phyloP scores from a whole-genome alignment of 35 echinoderm and acorn worm species.

The Nesometra sesokonis region DNA sequence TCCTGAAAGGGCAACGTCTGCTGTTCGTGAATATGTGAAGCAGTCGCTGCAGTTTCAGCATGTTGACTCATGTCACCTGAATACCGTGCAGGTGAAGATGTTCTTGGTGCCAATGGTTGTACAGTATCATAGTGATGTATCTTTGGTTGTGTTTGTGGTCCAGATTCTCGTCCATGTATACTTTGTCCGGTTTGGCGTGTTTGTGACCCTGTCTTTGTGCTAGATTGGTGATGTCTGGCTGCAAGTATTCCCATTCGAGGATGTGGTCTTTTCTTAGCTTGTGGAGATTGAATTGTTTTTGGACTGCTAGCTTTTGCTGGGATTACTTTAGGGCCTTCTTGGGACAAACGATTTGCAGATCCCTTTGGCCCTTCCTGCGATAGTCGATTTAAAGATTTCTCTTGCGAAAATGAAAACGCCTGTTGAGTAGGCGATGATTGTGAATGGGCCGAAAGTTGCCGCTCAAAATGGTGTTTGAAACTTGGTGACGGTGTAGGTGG shows the following conservation, averaged over 20 bases:
- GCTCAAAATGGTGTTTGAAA: not conserved
- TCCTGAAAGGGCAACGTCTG: not conserved
- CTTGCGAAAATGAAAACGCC: not conserved
- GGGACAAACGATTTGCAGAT: not conserved
- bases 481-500: not conserved
- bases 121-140: not conserved
- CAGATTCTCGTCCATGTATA: not conserved
- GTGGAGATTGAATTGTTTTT: not conserved
- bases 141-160: not conserved
- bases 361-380: not conserved
- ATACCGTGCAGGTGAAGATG: not conserved
- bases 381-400: not conserved
- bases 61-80: not conserved
- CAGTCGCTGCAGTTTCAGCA: not conserved
- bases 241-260: not conserved
- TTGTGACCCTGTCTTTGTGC: not conserved
- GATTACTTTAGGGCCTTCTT: not conserved
- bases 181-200: not conserved
- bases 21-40: not conserved
- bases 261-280: not conserved
- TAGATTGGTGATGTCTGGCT: not conserved
- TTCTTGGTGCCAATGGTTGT: not conserved
- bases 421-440: not conserved
- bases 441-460: not conserved
- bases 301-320: not conserved